Conservation (phyloP, 2,113 vertebrate genomes). For the Chaetorhynchus papuensis region DNA sequence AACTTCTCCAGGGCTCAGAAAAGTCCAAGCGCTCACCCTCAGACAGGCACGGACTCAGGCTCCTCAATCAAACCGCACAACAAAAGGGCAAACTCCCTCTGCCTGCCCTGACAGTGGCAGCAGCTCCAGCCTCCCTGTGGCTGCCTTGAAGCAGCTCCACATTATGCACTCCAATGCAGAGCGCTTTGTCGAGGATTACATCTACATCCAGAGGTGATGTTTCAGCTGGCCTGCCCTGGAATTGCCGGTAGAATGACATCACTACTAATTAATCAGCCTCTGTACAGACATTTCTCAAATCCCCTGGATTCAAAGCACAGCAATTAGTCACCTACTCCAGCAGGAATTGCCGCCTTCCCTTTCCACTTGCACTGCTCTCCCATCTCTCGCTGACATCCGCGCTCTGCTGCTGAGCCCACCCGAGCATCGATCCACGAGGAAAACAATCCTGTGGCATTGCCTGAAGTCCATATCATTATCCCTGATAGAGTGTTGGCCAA, state of each 20-base stretch:
- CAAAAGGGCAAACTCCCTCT: neutral
- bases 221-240: neutral
- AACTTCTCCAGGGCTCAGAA: neutral
- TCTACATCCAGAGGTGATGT: neutral
- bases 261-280: constrained; percentile 16
- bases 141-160: neutral
- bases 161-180: neutral
- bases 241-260: neutral
- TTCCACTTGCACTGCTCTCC: neutral
- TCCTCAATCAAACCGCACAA: neutral
- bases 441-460: neutral
- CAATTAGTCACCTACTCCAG: neutral
- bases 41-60: neutral
- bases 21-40: neutral
- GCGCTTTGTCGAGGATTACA: neutral
- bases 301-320: neutral
- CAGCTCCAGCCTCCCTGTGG: neutral
- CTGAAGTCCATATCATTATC: neutral
- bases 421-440: neutral
- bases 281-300: neutral
- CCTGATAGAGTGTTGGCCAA: neutral
- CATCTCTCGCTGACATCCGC: neutral
- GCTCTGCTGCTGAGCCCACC: neutral
- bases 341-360: neutral
- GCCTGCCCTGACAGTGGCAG: neutral